Conservation (phyloP, 2,888 invertebrate genomes). For the Acanthosoma haemorrhoidale region DNA sequence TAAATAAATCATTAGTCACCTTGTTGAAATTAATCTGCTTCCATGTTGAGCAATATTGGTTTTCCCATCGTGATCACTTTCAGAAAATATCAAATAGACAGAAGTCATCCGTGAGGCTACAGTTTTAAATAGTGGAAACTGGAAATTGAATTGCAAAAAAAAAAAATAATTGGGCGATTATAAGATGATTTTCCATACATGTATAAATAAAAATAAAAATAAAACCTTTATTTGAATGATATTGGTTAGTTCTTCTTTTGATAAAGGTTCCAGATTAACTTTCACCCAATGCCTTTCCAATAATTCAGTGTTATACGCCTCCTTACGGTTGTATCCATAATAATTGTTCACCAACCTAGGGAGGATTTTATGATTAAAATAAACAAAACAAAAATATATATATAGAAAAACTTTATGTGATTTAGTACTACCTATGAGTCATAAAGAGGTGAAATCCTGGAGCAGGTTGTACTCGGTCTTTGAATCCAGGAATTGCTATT, state of each 20-base stretch:
- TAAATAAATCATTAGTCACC: slow-evolving; percentile 31
- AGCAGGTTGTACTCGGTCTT: slow-evolving; percentile 70
- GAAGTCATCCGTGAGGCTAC: slow-evolving; percentile 71
- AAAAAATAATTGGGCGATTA: not conserved
- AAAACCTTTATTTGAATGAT: slow-evolving; percentile 56
- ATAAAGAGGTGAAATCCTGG: slow-evolving; percentile 90
- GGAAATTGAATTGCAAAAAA: slow-evolving; percentile 34
- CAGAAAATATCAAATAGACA: slow-evolving; percentile 75
- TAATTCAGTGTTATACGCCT: slow-evolving; percentile 60
- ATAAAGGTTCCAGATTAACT: slow-evolving; percentile 73
- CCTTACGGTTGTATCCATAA: slow-evolving; percentile 57
- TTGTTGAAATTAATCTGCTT: slow-evolving; percentile 62
- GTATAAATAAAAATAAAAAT: not conserved
- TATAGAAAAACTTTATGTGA: not conserved
- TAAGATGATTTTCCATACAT: not conserved
- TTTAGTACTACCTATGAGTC: slow-evolving; percentile 76
- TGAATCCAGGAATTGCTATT: slow-evolving; percentile 81
- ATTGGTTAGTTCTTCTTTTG: slow-evolving; percentile 65
- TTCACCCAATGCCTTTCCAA: slow-evolving; percentile 78
- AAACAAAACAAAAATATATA: too few species aligned
- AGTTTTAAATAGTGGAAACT: slow-evolving; percentile 66
- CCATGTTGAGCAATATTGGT: slow-evolving; percentile 3
- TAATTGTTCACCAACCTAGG: slow-evolving; percentile 58
- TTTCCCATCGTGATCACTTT: slow-evolving; percentile 54
- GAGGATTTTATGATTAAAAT: too few species aligned